phyloP scores from a whole-genome alignment of 2,113 vertebrate genomes.

The Larimichthys polyactis region DNA sequence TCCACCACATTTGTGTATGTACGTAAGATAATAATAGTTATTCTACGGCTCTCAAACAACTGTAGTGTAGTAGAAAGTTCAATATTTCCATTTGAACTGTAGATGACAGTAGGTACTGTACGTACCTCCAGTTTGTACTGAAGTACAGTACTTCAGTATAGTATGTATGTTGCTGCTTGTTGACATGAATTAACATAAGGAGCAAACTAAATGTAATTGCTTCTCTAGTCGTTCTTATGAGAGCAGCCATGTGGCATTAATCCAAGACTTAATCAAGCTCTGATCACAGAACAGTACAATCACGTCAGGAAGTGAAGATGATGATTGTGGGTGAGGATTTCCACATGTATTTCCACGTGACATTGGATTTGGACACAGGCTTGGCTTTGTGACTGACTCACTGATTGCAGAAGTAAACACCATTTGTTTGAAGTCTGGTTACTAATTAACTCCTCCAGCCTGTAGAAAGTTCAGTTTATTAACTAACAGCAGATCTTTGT shows the following conservation, averaged over 20 bases:
- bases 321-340: slow-evolving; percentile 1
- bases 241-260: slow-evolving; percentile 6
- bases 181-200: background rate
- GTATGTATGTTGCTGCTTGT: background rate
- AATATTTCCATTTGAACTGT: background rate
- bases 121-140: background rate
- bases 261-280: background rate
- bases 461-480: slow-evolving; percentile 31
- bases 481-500: slow-evolving; percentile 21
- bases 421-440: slow-evolving; percentile 71
- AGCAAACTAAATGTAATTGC: too few relatives aligned
- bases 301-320: background rate
- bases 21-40: too few relatives aligned
- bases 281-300: background rate
- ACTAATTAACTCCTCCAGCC: slow-evolving; percentile 69
- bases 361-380: slow-evolving; percentile 7
- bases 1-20: too few relatives aligned
- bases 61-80: background rate
- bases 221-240: slow-evolving; percentile 7
- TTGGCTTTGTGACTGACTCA: slow-evolving; percentile 22
- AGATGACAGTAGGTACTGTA: background rate
- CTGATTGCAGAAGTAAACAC: slow-evolving; percentile 48
- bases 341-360: slow-evolving; percentile 29
- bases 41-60: too few relatives aligned
- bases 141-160: background rate